These are phyloP conservation scores for Prosapia bicincta DNA, from an alignment of 2,888 invertebrate genomes.

Conservation along the genomic window DNA sequence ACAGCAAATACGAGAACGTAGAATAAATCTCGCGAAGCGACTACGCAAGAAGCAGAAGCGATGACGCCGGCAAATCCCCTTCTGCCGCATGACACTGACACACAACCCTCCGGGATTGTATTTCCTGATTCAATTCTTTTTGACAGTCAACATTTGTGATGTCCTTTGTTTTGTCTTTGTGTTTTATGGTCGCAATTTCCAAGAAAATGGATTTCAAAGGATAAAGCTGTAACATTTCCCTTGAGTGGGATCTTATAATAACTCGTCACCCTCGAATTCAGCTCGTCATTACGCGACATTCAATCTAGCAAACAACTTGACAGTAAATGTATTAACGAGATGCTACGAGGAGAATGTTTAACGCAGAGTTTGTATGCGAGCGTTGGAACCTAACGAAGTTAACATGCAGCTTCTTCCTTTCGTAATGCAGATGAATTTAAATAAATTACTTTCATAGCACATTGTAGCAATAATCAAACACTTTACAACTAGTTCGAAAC, in stretches of 20 bases:
- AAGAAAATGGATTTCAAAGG: not conserved
- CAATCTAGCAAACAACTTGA: not conserved
- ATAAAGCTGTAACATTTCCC: not conserved
- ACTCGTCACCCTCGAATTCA: not conserved
- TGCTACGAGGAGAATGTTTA: not conserved
- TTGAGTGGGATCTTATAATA: not conserved
- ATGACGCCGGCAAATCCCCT: not conserved
- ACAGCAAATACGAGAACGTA: too few relatives aligned
- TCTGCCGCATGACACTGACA: not conserved
- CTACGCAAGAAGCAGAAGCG: not conserved
- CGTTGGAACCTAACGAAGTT: too few relatives aligned
- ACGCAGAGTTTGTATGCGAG: not conserved
- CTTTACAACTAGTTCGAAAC: too few relatives aligned
- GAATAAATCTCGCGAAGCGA: not conserved
- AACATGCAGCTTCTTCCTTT: too few relatives aligned
- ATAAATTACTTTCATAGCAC: too few relatives aligned
- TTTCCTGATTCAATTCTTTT: constrained; percentile 2
- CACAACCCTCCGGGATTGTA: not conserved
- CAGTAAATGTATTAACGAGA: not conserved
- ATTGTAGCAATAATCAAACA: too few relatives aligned
- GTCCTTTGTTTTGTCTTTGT: not conserved
- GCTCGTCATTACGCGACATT: not conserved
- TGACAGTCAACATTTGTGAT: not conserved
- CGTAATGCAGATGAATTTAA: too few relatives aligned
- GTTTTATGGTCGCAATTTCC: not conserved